Percentiles rank a stretch among this genome's conserved stretches.
Conservation (phyloP, 2,888 invertebrate species). For the Dioctria linearis region DNA sequence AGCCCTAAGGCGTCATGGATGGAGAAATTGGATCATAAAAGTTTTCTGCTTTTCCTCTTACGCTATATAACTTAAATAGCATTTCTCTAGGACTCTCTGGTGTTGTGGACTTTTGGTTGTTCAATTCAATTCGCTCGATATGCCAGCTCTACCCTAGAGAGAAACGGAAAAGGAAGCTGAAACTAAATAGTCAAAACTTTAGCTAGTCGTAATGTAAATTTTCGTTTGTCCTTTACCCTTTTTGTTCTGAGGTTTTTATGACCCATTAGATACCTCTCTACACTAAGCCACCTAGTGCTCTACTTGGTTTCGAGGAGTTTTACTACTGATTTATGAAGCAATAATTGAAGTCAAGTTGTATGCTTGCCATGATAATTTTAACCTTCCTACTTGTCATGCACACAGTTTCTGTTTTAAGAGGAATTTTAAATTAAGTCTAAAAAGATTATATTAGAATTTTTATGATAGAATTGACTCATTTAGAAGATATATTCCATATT, state of each 20-base stretch:
- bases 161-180: constrained; percentile 4
- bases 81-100: background rate
- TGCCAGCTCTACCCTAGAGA: background rate
- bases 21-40: constrained; percentile 27
- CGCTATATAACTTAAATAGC: constrained; percentile 8
- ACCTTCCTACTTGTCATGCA: no score
- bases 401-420: no score
- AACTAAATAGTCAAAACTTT: constrained; percentile 10
- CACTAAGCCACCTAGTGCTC: background rate
- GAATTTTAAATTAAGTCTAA: no score
- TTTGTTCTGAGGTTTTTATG: background rate
- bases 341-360: constrained; percentile 18
- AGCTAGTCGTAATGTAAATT: constrained; percentile 10
- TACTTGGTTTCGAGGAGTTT: background rate
- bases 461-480: no score
- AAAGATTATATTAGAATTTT: no score
- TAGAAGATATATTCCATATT: no score
- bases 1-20: constrained; percentile 22
- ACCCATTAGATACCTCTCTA: background rate
- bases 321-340: constrained; percentile 14
- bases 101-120: background rate
- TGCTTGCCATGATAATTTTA: background rate
- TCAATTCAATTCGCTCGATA: constrained; percentile 4
- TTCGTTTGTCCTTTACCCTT: background rate
- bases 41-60: constrained; percentile 15